Percentiles rank a stretch among this genome's conserved stretches.
These are phyloP conservation scores for Pluvianellus socialis DNA, from an alignment of 2,113 vertebrate species.

Conservation along the genomic window DNA sequence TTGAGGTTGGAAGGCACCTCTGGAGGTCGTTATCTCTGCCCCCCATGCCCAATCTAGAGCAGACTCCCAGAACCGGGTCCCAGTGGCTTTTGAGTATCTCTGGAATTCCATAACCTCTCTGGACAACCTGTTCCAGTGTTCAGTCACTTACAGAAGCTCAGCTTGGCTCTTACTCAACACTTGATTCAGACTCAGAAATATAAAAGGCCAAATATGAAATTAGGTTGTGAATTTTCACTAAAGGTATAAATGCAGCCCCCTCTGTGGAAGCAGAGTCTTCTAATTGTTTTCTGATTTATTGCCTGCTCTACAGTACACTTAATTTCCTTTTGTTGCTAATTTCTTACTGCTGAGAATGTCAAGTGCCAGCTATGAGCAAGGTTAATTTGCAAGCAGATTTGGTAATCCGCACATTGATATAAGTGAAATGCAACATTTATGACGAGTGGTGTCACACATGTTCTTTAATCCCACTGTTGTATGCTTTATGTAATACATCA, in stretches of 20 bases:
- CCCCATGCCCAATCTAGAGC: not conserved
- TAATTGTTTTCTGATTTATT: not conserved
- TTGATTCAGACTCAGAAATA: not conserved
- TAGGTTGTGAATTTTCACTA: not conserved
- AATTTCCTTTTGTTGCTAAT: not conserved
- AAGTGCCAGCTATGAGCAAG: not conserved
- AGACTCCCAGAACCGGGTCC: accelerated
- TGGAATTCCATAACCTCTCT: not conserved
- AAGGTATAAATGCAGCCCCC: not conserved
- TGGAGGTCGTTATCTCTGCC: not conserved
- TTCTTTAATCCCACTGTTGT: not conserved
- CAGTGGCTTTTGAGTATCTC: not conserved
- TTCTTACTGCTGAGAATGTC: not conserved
- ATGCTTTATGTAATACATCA: not conserved
- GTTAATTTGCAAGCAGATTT: not conserved
- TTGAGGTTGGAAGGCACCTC: not conserved
- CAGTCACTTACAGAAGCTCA: not conserved
- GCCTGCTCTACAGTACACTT: not conserved
- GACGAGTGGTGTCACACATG: not conserved
- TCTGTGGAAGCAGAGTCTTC: not conserved
- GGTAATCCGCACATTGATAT: not conserved
- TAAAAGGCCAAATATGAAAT: not conserved
- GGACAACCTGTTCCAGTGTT: not conserved
- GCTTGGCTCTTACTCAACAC: not conserved
- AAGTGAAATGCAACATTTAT: not conserved